phyloP scores from a whole-genome alignment of 2,113 vertebrate genomes.

The Rhea americana region DNA sequence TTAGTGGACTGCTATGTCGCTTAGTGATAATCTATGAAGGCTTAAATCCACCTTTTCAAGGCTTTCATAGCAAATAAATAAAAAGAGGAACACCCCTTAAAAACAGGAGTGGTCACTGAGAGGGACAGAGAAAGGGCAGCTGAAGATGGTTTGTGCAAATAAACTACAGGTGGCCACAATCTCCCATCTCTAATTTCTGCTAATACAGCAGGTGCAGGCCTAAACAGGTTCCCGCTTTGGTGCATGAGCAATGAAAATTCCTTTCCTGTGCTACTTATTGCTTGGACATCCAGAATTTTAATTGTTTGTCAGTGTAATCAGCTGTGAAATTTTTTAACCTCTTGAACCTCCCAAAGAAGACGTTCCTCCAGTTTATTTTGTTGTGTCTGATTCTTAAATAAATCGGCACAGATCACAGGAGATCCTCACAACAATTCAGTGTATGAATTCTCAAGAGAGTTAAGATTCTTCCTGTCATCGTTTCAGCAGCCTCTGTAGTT shows the following conservation, averaged over 20 bases:
- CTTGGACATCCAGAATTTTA: neutral
- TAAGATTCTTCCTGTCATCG: neutral
- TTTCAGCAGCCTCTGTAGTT: neutral
- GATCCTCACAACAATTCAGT: neutral
- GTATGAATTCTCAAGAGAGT: neutral
- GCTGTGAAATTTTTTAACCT: neutral
- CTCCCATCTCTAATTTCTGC: neutral
- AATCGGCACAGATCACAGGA: neutral
- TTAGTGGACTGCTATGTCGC: neutral
- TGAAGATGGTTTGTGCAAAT: neutral
- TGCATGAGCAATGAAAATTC: neutral
- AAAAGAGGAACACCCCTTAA: neutral
- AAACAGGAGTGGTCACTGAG: neutral
- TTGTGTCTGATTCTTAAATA: neutral
- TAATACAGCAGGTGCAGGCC: neutral
- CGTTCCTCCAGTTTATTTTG: neutral
- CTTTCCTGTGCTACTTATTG: neutral
- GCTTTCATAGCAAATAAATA: neutral
- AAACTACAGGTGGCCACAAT: neutral
- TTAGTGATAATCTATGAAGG: neutral
- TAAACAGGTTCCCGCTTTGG: neutral
- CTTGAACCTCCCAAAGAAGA: neutral
- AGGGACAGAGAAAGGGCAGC: neutral
- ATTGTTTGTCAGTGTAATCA: neutral
- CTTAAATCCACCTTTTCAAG: neutral